Conservation (phyloP, 2,113 vertebrate genomes). For the Fulmarus glacialis region DNA sequence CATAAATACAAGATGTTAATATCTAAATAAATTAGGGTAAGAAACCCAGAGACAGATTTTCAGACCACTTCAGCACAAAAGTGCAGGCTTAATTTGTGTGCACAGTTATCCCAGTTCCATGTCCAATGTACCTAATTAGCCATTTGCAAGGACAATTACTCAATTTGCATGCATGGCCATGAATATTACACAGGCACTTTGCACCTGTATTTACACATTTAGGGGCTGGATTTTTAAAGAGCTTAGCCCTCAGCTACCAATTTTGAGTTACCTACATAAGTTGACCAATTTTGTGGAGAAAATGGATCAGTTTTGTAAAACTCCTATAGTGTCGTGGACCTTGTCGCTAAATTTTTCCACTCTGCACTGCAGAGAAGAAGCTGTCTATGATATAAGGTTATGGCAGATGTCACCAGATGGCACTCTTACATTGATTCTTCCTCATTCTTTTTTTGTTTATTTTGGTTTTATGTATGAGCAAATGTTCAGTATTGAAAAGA, state of each 20-base stretch:
- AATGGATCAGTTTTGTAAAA: neutral
- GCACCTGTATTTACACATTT: neutral
- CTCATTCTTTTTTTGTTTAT: neutral
- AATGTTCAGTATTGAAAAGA: neutral
- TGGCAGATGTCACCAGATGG: conserved; percentile 54
- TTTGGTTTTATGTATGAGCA: neutral
- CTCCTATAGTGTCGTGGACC: neutral
- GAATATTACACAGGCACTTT: neutral
- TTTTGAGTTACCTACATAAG: neutral
- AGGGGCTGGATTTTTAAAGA: neutral
- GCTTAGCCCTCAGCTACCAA: neutral
- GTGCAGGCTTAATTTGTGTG: neutral
- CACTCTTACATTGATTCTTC: conserved; percentile 46
- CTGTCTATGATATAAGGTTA: neutral
- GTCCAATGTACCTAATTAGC: neutral
- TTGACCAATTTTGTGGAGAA: neutral
- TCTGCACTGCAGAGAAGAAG: neutral
- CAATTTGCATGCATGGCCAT: neutral
- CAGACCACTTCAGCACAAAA: neutral
- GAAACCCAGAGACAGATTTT: neutral
- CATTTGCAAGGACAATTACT: neutral
- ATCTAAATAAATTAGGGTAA: neutral
- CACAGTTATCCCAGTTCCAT: neutral
- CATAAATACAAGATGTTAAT: conserved; percentile 1
- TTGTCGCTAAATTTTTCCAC: neutral